Evolutionary conservation across 1,140 invertebrate species (phyloP), one percentile per base, ranked within the genome.

Genomic region (Dreissena rostriformis): DNA sequence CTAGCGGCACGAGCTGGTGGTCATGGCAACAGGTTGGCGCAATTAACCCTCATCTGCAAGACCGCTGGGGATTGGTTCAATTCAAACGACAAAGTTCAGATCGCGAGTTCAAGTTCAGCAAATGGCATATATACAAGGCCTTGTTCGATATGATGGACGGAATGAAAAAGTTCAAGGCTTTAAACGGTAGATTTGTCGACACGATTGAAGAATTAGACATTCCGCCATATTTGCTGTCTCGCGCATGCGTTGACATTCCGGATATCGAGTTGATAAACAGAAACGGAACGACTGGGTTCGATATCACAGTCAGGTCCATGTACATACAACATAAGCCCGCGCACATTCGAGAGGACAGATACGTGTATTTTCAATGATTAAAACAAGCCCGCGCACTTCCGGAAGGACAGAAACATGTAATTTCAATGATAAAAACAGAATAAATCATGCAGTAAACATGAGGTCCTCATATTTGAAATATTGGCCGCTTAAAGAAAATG

Each of bases 71-170:
- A 2, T 39, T 81, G 17, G 55, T 81, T 10, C 78, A 81, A 55
- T 81, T 81, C 49, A 81, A 81, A 24, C 71, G n/a, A 51, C 39
- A 71, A 24, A 0, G 57, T 6, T 10, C 19, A 4, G 68, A 72
- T 19, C 71, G 63, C 19, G 51, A 72, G n/a, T 81, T 81, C 19
- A 72, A 51, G 51, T 81, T 81, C 52, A 8, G 63, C 4, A 61
- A 55, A 72, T 81, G 78, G 78, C 78, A 81, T 72, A 63, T 81
- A 19, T 81, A 81, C 68, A 71, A 72, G 52, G 14, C 78, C 17
- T n/a, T 81, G 1, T 81, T 81, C 26, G 78, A 81, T 61, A 72
- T 81, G 78, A 81, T 72, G 78, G 68, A 81, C 26, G 78, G 57
- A 0, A 72, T 81, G 78, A 81, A 72, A 26, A 72, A 81, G 52